Base-by-base conservation (phyloP, 1,140 invertebrate species). In the Drosophila kurseongensis region DNA sequence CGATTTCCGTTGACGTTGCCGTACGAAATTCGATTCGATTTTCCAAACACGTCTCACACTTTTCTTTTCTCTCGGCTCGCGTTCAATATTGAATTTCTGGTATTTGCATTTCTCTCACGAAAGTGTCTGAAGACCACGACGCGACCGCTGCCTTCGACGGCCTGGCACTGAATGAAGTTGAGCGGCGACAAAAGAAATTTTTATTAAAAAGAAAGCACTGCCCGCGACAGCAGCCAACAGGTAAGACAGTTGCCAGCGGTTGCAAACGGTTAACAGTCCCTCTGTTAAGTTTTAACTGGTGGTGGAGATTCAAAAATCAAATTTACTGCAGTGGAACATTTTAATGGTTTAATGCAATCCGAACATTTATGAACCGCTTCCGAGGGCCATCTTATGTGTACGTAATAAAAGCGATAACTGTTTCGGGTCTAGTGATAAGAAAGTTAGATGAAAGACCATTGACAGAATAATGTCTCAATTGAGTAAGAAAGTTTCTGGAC, bases 191-290 rank as follows among this genome's bases (percentile, higher is more conserved):
- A 81, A 91, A 91, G 90, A 91, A 91, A 91, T 91, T 88, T 91
- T 80, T 85, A 90, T 80, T 80, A 84, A 90, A 91, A 91, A 91
- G 90, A 91, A 91, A 91, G 90, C 90, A 91, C 71, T 35, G 45
- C 32, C 52, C 47, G 56, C 50, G 18, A 35, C 58, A 36, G n/a
- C 51, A 61, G 42, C 65, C 72, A 55, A 40, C 58, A 10, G 60
- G 27, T 14, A 62, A 62, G 60, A 32, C 18, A 32, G 59, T 42
- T 45, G 40, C 16, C 14, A 54, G 40, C 51, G 18, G 60, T 32
- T 55, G 12, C 8, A 57, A 77, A 35, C 78, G 63, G 74, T 71
- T 80, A 80, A 80, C 59, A 65, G 51, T 41, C 38, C n/a, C 1
- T 1, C 35, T 36, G 41, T 51, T 35, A 51, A 55, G 54, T 48